These are phyloP conservation scores for Molossus molossus DNA, from an alignment of 2,797 vertebrate species.

Conservation along the genomic window DNA sequence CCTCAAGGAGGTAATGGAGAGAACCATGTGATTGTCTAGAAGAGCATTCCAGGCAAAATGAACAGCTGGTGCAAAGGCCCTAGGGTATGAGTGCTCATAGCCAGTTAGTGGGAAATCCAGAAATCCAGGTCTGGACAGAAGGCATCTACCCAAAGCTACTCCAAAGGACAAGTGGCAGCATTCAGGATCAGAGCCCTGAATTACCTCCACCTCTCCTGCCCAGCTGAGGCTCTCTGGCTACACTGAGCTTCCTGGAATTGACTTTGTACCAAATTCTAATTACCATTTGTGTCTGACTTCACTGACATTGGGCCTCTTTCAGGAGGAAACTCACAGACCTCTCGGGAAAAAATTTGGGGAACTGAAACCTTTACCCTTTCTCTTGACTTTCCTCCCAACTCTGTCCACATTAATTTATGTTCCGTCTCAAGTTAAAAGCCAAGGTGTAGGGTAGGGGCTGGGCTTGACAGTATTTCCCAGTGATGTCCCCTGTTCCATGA, in stretches of 20 bases:
- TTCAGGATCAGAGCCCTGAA: rapidly evolving
- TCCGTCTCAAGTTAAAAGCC: not conserved
- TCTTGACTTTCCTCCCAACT: not conserved
- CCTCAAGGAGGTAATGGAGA: not conserved
- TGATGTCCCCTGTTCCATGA: not conserved
- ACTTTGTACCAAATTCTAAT: not conserved
- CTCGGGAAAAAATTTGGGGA: not conserved
- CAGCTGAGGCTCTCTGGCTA: not conserved
- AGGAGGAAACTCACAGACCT: constrained; percentile 7
- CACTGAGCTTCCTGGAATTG: not conserved
- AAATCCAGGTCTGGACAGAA: not conserved
- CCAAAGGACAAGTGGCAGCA: no score
- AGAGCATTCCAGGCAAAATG: not conserved
- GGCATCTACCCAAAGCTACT: not conserved
- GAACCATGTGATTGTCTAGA: not conserved
- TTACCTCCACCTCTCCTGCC: not conserved
- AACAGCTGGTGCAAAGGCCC: not conserved
- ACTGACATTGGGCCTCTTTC: not conserved
- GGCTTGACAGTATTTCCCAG: not conserved
- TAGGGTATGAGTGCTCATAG: not conserved
- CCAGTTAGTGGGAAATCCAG: not conserved
- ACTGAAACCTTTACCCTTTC: not conserved
- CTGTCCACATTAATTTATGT: not conserved
- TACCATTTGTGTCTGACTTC: not conserved
- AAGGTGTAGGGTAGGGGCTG: not conserved